phyloP scores from a whole-genome alignment of 2,797 vertebrate genomes.

The Acipenser transmontanus region DNA sequence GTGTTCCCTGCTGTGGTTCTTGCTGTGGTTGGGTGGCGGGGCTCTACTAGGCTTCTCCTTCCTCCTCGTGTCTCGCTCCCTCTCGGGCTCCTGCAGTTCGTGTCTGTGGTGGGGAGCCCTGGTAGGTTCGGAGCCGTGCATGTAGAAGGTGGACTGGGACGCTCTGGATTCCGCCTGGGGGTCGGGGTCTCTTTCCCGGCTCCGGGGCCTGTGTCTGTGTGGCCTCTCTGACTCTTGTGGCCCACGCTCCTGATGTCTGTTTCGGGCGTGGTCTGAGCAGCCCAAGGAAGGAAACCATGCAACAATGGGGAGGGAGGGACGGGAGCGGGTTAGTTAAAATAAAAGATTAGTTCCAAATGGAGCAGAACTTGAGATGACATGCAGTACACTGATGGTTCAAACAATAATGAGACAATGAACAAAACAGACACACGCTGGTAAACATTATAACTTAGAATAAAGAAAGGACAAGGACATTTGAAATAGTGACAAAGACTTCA shows the following conservation, averaged over 20 bases:
- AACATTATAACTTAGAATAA: no score
- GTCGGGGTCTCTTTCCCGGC: slow-evolving; percentile 21
- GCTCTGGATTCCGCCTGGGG: slow-evolving; percentile 28
- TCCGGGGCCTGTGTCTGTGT: slow-evolving; percentile 23
- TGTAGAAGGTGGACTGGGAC: not conserved
- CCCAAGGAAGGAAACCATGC: slow-evolving; percentile 1
- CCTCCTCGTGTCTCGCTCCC: slow-evolving; percentile 29
- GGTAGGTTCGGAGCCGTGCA: slow-evolving; percentile 18
- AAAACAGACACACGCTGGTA: no score
- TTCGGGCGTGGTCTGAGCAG: slow-evolving; percentile 55
- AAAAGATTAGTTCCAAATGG: slow-evolving; percentile 24
- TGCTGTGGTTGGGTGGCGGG: slow-evolving; percentile 40
- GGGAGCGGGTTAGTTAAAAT: slow-evolving; percentile 50
- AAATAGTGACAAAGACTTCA: no score
- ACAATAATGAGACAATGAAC: no score
- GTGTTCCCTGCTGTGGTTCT: slow-evolving; percentile 36
- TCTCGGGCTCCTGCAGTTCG: slow-evolving; percentile 14
- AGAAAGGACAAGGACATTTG: no score
- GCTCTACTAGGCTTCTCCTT: slow-evolving; percentile 55
- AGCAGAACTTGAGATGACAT: no score
- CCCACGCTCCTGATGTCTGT: slow-evolving; percentile 56
- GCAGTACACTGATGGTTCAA: no score
- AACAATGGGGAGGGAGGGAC: slow-evolving; percentile 30
- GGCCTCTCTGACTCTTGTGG: slow-evolving; percentile 33
- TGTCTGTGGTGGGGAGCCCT: slow-evolving; percentile 16